Base-by-base conservation (phyloP, 2,888 invertebrate genomes). In the Cheilosia impressa region DNA sequence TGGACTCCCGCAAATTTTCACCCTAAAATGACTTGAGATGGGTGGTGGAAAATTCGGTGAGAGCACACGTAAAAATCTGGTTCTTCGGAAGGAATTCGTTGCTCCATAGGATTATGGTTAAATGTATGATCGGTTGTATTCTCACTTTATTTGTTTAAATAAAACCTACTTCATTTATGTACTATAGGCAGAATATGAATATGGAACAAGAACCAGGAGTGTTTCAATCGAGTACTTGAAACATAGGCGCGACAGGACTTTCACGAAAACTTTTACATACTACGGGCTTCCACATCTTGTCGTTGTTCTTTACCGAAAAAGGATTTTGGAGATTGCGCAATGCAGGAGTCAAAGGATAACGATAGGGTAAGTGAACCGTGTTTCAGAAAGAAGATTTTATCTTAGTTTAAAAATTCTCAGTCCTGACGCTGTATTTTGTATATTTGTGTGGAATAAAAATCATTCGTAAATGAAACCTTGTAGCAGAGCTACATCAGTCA, bases 231-330 rank as follows among this genome's bases (percentile, higher is more conserved):
- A 71, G 47, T 62, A 31, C 58, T 75, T 71, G 65, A 31, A 75
- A 63, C 60, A 63, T 62, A 76, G 72, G 80, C 77, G 85, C 85
- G 85, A 77, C 81, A 81, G 80, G 72, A 68, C 72, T 68, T 77
- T 22, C 17, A 77, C 66, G 77, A 81, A 77, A 81, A 80, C 76
- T 52, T 76, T 62, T 53, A 72, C 69, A 85, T 71, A 85, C 85
- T 85, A 72, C 57, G 80, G 55, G 72, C 60, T 55, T 79, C 41
- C 65, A 76, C 45, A 62, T 63, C 38, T 62, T 57, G 66, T 41
- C 63, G 52, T 66, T 43, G 80, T 81, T 66, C 71, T 68, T 81
- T 68, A 17, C 6, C 38, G 50, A 24, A 47, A 22, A 63, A 71
- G 45, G 10, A 72, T 57, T 65, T 60, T 4, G 4, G 85, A 66